Conservation (phyloP, 2,888 invertebrate species). For the Hesperia comma region DNA sequence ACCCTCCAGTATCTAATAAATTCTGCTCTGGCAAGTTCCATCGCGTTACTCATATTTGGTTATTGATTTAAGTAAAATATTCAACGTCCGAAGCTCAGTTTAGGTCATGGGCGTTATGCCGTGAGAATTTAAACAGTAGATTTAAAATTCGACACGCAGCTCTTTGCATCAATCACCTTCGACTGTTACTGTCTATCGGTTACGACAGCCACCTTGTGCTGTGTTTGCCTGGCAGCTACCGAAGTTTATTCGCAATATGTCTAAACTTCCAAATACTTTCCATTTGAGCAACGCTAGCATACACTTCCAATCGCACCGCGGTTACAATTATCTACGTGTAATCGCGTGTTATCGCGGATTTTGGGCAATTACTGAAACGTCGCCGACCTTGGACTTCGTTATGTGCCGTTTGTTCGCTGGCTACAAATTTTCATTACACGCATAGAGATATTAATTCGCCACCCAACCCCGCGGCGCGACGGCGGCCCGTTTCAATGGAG, state of each 20-base stretch:
- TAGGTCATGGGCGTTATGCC: background rate
- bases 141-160: slow-evolving; percentile 6
- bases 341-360: slow-evolving; percentile 28
- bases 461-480: background rate
- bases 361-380: slow-evolving; percentile 31
- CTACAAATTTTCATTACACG: background rate
- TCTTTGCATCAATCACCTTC: background rate
- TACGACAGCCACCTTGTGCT: background rate
- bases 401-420: background rate
- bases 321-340: slow-evolving; percentile 14
- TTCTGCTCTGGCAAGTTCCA: background rate
- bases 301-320: background rate
- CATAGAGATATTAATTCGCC: background rate
- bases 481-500: background rate
- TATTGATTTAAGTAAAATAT: background rate
- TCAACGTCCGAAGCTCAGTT: background rate
- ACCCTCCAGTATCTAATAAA: background rate
- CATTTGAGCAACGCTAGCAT: background rate
- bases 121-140: background rate
- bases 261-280: background rate
- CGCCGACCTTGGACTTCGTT: slow-evolving; percentile 22
- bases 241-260: background rate
- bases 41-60: no score
- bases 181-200: background rate
- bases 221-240: background rate